Conservation (phyloP, 1,140 invertebrate genomes). For the Gryon sp. region DNA sequence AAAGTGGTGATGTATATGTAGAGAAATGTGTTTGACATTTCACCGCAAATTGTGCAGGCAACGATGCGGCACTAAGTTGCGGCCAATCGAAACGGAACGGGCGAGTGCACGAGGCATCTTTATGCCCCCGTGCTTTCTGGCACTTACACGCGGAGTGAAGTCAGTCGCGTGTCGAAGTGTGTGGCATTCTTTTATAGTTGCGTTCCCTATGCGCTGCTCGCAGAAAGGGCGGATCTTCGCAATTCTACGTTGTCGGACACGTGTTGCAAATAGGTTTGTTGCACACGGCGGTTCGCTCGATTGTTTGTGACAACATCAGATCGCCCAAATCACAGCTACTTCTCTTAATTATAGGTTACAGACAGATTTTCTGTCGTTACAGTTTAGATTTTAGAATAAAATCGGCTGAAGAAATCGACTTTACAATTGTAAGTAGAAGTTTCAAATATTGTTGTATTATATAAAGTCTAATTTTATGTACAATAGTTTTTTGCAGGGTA, state of each 20-base stretch:
- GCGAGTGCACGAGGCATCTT: conserved; percentile 36
- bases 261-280: conserved; percentile 60
- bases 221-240: conserved; percentile 46
- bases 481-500: no score
- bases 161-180: conserved; percentile 61
- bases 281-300: conserved; percentile 32
- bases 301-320: conserved; percentile 60
- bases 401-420: no score
- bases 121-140: conserved; percentile 45
- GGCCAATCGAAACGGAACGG: conserved; percentile 45
- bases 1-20: conserved; percentile 30
- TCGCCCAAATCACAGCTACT: conserved; percentile 32
- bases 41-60: conserved; percentile 57
- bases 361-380: background rate
- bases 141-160: conserved; percentile 38
- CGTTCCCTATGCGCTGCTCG: conserved; percentile 9
- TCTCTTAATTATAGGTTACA: conserved; percentile 42
- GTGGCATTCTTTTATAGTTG: conserved; percentile 54
- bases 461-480: no score
- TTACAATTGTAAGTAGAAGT: no score
- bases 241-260: conserved; percentile 43
- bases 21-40: conserved; percentile 61
- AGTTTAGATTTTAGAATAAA: no score
- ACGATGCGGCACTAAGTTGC: conserved; percentile 59
- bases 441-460: no score